Evolutionary conservation across 1,140 invertebrate species (phyloP).

Genomic region (Neotoxoptera formosana): DNA sequence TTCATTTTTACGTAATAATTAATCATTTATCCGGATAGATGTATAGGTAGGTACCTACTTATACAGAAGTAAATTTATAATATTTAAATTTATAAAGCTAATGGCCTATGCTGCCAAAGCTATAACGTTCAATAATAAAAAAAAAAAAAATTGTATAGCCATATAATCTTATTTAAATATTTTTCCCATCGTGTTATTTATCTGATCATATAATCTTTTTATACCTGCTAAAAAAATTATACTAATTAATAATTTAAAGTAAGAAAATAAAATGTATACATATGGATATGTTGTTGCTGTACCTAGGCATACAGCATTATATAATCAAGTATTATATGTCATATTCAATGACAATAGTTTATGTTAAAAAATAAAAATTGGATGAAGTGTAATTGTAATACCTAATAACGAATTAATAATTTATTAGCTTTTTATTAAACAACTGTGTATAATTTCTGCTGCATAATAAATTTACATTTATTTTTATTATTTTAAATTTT

Average conservation of each 20-base stretch:
- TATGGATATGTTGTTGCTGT: neutral
- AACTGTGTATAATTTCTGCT: neutral
- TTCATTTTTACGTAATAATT: neutral
- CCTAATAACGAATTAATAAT: neutral
- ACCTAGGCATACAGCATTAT: neutral
- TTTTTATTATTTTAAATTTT: neutral
- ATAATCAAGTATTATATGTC: neutral
- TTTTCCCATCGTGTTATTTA: neutral
- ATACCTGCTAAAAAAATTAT: neutral
- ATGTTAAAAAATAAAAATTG: neutral
- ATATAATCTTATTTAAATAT: neutral
- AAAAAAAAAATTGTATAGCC: no score
- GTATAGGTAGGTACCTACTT: neutral
- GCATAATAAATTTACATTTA: no score
- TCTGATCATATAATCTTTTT: neutral
- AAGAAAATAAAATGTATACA: neutral
- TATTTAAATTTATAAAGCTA: no score
- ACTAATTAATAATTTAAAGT: neutral
- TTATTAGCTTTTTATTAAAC: neutral
- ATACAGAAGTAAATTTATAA: neutral
- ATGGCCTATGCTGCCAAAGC: no score
- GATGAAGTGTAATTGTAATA: neutral
- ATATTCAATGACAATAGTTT: neutral
- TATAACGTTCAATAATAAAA: no score
- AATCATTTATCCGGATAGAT: neutral